These are phyloP conservation scores for Thamnaconus septentrionalis DNA, from an alignment of 2,113 vertebrate genomes.

Conservation along the genomic window DNA sequence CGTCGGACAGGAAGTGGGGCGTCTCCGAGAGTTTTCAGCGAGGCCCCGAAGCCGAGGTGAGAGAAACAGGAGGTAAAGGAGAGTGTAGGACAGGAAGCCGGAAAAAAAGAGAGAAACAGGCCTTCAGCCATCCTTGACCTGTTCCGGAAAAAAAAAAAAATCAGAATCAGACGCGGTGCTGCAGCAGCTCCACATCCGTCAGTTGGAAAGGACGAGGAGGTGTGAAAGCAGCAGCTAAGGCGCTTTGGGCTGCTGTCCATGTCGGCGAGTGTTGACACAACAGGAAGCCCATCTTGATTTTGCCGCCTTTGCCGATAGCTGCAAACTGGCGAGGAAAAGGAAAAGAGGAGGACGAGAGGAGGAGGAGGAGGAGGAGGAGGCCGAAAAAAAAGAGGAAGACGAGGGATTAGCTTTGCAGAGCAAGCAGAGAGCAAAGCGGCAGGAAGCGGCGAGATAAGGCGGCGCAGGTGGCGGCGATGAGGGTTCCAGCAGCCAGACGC, in stretches of 20 bases:
- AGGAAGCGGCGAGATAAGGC: conserved; percentile 6
- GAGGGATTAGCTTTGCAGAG: conserved; percentile 15
- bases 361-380: conserved; percentile 29
- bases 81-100: conserved; percentile 19
- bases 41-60: conserved; percentile 13
- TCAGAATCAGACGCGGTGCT: conserved; percentile 18
- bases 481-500: conserved; percentile 56
- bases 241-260: conserved; percentile 6
- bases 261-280: conserved; percentile 20
- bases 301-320: conserved; percentile 28
- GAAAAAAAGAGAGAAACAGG: conserved; percentile 13
- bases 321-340: conserved; percentile 3
- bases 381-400: not conserved
- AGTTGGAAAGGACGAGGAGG: conserved; percentile 10
- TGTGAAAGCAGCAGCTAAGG: conserved; percentile 31
- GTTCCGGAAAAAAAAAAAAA: conserved; percentile 16
- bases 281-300: conserved; percentile 27
- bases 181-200: conserved; percentile 11
- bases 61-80: not conserved
- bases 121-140: conserved; percentile 30
- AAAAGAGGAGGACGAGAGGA: conserved; percentile 6
- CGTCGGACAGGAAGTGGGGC: conserved; percentile 20
- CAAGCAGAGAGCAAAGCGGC: conserved; percentile 18
- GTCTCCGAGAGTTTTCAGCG: conserved; percentile 8
- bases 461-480: conserved; percentile 27